Percentiles rank a stretch among this genome's conserved stretches.
These are phyloP conservation scores for Lithobates pipiens DNA, from an alignment of 2,797 vertebrate genomes.

Conservation along the genomic window DNA sequence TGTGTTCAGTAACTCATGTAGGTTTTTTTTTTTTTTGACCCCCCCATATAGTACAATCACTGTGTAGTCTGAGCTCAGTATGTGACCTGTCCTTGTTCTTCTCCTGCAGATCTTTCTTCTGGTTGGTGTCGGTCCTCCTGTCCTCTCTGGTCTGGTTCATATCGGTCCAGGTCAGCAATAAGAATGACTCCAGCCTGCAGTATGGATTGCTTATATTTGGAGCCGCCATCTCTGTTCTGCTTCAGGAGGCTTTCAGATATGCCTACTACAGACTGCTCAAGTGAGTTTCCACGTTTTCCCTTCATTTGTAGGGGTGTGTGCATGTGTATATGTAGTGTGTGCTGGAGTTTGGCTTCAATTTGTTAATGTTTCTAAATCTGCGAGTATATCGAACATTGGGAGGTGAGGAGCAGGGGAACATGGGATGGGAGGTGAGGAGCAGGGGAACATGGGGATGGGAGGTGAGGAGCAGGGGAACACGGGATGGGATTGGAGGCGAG, in stretches of 20 bases:
- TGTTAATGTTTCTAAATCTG: too few relatives aligned
- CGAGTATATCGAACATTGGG: too few relatives aligned
- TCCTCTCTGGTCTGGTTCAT: conserved; percentile 78
- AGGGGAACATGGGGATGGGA: too few relatives aligned
- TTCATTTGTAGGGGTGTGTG: too few relatives aligned
- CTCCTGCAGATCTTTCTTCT: conserved; percentile 75
- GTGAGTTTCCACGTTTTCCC: conserved; percentile 65
- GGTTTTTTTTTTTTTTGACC: too few relatives aligned
- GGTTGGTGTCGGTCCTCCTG: conserved; percentile 78
- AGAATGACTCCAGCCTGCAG: conserved; percentile 70
- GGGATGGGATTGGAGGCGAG: too few relatives aligned
- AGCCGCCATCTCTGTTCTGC: conserved; percentile 75
- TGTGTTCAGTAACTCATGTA: too few relatives aligned
- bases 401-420: too few relatives aligned
- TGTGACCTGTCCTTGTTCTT: not conserved
- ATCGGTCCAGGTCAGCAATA: conserved; percentile 71
- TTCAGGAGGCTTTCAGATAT: conserved; percentile 77
- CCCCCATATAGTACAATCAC: not conserved
- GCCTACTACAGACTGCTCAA: conserved; percentile 79
- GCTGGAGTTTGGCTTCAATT: too few relatives aligned
- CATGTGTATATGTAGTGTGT: too few relatives aligned
- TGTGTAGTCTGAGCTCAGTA: not conserved
- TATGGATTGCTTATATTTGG: conserved; percentile 75
- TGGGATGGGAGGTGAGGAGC: too few relatives aligned
- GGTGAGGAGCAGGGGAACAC: too few relatives aligned